These are phyloP conservation scores for Gopherus flavomarginatus DNA, from an alignment of 2,113 vertebrate species.

Conservation along the genomic window DNA sequence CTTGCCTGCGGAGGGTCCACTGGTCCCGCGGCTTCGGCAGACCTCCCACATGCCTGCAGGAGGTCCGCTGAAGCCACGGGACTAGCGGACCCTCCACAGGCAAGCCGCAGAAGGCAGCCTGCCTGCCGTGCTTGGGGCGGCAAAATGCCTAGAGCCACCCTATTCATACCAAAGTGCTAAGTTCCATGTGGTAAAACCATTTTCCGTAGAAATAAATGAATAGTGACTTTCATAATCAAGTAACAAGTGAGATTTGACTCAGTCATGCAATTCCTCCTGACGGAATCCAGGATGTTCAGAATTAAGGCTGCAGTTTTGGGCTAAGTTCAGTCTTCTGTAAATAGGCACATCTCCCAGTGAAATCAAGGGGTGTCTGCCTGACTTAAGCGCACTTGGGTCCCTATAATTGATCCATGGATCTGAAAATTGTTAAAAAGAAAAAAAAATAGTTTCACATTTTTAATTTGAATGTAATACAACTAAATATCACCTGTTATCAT, in stretches of 20 bases:
- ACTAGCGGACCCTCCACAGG: too few relatives aligned
- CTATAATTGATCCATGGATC: not conserved
- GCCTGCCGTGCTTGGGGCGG: too few relatives aligned
- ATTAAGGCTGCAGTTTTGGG: not conserved
- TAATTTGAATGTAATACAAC: not conserved
- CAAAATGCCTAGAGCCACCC: too few relatives aligned
- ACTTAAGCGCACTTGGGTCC: not conserved
- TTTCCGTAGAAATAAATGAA: conserved; percentile 50
- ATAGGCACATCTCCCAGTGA: not conserved
- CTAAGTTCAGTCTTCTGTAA: not conserved
- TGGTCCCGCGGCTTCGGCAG: too few relatives aligned
- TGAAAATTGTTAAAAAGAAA: not conserved
- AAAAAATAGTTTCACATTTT: not conserved
- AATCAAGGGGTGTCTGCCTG: not conserved
- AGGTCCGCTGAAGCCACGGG: too few relatives aligned
- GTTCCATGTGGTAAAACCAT: conserved; percentile 7
- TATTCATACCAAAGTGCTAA: not conserved
- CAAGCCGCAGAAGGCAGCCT: too few relatives aligned
- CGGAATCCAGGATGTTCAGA: not conserved
- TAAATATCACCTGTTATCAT: not conserved
- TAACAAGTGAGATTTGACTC: not conserved
- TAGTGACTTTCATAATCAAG: not conserved
- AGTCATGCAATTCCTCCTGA: not conserved
- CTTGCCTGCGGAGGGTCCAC: too few relatives aligned
- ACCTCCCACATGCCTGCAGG: too few relatives aligned